Evolutionary conservation across 2,113 vertebrate species (phyloP).

Genomic region (Phaetusa simplex): DNA sequence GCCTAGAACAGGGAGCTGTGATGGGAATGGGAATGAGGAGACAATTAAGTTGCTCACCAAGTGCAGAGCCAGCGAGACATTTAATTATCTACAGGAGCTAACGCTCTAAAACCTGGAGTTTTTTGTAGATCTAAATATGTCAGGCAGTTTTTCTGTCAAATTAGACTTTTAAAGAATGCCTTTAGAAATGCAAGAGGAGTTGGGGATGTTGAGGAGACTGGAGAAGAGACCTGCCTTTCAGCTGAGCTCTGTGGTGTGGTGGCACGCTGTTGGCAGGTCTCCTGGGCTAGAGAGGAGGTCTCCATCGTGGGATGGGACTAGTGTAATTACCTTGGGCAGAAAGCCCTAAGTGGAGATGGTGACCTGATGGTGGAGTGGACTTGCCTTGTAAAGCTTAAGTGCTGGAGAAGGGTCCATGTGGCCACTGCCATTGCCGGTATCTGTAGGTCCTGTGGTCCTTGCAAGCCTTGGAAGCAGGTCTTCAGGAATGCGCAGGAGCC

Average conservation of each 20-base stretch:
- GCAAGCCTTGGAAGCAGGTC: background rate
- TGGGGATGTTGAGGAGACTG: background rate
- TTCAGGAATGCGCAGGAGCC: background rate
- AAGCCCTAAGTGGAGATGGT: background rate
- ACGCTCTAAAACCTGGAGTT: background rate
- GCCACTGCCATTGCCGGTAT: background rate
- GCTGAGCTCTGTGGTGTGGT: background rate
- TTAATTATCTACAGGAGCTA: constrained; percentile 59
- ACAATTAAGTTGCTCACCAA: constrained; percentile 62
- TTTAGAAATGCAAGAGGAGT: background rate
- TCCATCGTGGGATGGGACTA: accelerated
- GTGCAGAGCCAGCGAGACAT: constrained; percentile 34
- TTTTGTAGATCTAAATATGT: constrained; percentile 31
- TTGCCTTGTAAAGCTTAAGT: background rate
- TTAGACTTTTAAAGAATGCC: constrained; percentile 9
- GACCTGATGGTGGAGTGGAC: background rate
- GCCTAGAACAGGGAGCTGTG: constrained; percentile 55
- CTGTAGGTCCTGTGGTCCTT: background rate
- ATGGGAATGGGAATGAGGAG: constrained; percentile 64
- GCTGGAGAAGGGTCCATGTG: background rate
- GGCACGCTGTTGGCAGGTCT: background rate
- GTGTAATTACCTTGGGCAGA: background rate
- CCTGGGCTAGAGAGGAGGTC: background rate
- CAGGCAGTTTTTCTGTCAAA: constrained; percentile 18
- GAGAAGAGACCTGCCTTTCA: background rate